phyloP scores from a whole-genome alignment of 2,888 invertebrate species.

The Lasioglossum lativentre region DNA sequence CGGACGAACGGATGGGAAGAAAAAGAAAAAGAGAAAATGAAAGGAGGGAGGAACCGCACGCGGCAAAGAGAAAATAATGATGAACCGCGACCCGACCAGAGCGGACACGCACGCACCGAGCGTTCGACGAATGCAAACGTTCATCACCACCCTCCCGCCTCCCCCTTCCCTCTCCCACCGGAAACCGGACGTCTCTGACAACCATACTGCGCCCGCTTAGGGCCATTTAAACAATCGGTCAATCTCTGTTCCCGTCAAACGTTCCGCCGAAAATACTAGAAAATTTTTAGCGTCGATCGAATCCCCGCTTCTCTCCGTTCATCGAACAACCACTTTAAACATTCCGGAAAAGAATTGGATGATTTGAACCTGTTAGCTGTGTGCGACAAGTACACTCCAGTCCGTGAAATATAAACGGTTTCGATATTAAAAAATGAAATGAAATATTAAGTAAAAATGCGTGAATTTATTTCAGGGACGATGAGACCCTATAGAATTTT shows the following conservation, averaged over 20 bases:
- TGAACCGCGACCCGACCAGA: constrained; percentile 21
- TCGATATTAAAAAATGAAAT: no score
- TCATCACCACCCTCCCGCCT: constrained; percentile 12
- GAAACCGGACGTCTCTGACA: constrained; percentile 8
- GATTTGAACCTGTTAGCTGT: no score
- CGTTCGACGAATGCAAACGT: constrained; percentile 44
- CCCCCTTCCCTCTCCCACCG: neutral
- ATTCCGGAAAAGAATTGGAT: no score
- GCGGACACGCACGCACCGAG: constrained; percentile 13
- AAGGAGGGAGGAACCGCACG: neutral
- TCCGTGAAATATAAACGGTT: no score
- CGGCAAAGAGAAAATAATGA: constrained; percentile 31
- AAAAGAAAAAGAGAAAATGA: neutral
- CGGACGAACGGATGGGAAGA: constrained; percentile 8
- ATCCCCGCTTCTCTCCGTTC: no score
- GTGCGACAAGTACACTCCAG: no score
- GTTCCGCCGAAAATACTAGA: no score
- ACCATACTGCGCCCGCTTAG: neutral
- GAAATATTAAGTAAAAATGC: no score
- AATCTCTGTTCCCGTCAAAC: neutral
- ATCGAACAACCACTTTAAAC: no score
- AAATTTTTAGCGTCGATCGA: no score
- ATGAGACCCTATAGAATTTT: no score
- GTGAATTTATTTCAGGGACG: no score
- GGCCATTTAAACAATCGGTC: neutral